Base-by-base conservation (phyloP, 2,797 vertebrate species). In the Halcyon badia region DNA sequence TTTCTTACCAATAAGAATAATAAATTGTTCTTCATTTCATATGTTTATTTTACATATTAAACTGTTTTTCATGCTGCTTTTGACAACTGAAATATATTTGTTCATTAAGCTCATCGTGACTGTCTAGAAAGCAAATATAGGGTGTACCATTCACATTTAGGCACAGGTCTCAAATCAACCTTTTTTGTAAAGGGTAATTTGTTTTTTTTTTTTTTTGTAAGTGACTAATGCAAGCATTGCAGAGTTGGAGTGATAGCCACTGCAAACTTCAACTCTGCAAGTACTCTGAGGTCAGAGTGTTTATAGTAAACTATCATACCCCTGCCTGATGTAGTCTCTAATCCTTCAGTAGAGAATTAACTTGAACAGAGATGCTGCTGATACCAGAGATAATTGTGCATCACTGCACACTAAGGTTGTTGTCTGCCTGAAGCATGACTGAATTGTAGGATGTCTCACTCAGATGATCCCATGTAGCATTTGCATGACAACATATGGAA, bases 181-280 rank as follows among this genome's bases (percentile, higher is more conserved):
- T 16, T 39, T 78, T 73, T 73, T 44, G 4, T 48, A 35, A 65
- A 9, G n/a, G 4, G 1, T 41, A 9, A 3, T 58, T 48, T 41
- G 9, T 4, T 2, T 4, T 49, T 42, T 68, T 4, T 2, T 4
- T 49, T 42, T 68, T 31, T 77, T 72, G 56, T 68, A 56, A 13
- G 1, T 20, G 10, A n/a, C 18, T 26, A 44, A 24, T 0, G 0
- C 30, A 6, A 39, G 6, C n/a, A 44, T 25, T 68, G 16, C 12
- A 58, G 15, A 14, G 83, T 21, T 14, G 15, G 9, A 49, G 7
- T 12, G 4, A 31, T 6, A 71, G 16, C 13, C 19, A 28, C 17
- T 52, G 52, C 42, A 26, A 41, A 75, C 65, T 3, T 56, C 24
- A 80, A 37, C 28, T 9, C 21, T 70, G 35, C 31, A 71, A 31